Base-by-base conservation (phyloP, 1,140 invertebrate genomes). In the Hyposmocoma kahamanoa region DNA sequence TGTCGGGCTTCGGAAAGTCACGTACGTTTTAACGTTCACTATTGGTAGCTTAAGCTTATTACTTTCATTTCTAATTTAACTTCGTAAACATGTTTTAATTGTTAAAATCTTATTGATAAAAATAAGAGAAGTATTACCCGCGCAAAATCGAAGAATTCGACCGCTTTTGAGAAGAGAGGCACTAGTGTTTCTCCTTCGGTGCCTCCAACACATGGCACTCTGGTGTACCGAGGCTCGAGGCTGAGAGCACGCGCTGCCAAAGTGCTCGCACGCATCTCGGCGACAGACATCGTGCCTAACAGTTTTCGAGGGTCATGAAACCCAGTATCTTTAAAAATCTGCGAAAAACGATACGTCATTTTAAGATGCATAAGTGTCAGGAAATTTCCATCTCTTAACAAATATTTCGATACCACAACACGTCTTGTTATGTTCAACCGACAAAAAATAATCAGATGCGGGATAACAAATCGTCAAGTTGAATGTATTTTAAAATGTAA, bases 231-330 rank as follows among this genome's bases (percentile, higher is more conserved):
- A 10, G 81, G 81, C 41, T 84, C 81, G 3, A 84, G 52, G 30
- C 68, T 65, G 5, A 84, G 62, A 0, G 72, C 74, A 0, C 68
- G 61, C n/a, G 81, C 78, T 0, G 81, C 81, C 4, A 84, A 49
- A 0, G 76, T 82, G 43, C 74, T 84, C 11, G 81, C 78, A 13
- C 81, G 63, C 81, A 84, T 82, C 47, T 84, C 81, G 2, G 72
- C 74, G 3, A 79, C 76, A 0, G 81, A 74, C 30, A 84, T n/a
- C 1, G 78, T 82, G 1, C 81, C 81, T 11, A 84, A 50, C 26
- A 84, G 34, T 32, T 65, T 79, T 3, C 67, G 62, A n/a, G 75
- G 78, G 45, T 81, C 66, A 44, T 84, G 82, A 76, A 76, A 84
- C 17, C 73, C 77, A 4, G 77, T 74, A 50, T 82, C 77, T 65